These are phyloP conservation scores for Paratrypauchen microcephalus DNA, from an alignment of 2,797 vertebrate species.

Conservation along the genomic window DNA sequence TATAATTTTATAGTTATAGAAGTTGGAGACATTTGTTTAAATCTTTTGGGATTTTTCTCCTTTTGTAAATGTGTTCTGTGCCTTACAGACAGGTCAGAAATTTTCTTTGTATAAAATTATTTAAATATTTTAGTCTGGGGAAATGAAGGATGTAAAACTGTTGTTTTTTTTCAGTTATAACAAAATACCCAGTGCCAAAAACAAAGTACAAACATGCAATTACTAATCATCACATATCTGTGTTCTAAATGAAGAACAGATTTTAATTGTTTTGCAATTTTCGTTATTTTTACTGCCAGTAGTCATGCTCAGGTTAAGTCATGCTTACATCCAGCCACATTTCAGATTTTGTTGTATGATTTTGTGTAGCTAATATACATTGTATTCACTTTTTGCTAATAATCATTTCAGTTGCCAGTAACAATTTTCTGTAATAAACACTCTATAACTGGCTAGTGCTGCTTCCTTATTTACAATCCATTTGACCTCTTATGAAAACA, in stretches of 20 bases:
- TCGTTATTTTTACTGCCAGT: neutral
- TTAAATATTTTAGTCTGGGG: neutral
- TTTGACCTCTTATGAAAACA: neutral
- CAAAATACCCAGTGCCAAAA: neutral
- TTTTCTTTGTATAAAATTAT: constrained; percentile 6
- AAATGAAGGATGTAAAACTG: neutral
- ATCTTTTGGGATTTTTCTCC: constrained; percentile 2
- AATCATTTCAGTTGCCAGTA: constrained; percentile 1
- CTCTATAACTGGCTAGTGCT: neutral
- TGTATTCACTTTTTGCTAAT: neutral
- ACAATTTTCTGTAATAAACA: constrained; percentile 5
- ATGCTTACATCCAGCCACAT: neutral
- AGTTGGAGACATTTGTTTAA: constrained; percentile 1
- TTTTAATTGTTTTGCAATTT: neutral
- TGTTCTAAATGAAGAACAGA: constrained; percentile 2
- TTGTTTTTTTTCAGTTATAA: neutral
- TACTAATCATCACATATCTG: neutral
- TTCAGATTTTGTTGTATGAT: neutral
- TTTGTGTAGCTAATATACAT: neutral
- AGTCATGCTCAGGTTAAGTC: constrained; percentile 9
- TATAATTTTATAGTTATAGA: constrained; percentile 35
- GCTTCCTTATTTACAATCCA: neutral
- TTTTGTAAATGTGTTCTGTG: constrained; percentile 3
- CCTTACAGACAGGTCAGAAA: neutral
- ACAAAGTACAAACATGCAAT: constrained; percentile 3